Percentiles rank a stretch among this genome's conserved stretches.
phyloP scores from a whole-genome alignment of 2,888 invertebrate species.

The Liopterus haemorrhoidalis region DNA sequence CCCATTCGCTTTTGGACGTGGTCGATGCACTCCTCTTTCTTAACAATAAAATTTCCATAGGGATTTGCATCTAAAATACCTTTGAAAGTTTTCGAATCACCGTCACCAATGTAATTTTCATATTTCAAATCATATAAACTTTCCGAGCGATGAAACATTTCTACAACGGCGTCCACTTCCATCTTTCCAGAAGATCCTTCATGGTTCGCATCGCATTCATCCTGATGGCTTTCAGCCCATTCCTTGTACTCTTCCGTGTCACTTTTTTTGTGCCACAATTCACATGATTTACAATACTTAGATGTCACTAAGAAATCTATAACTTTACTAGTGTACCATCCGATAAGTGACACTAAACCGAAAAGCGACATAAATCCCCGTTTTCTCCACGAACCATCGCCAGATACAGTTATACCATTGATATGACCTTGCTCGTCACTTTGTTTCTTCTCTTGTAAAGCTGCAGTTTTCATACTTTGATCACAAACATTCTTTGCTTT shows the following conservation, averaged over 20 bases:
- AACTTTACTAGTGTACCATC: constrained; percentile 31
- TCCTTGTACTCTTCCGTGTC: constrained; percentile 14
- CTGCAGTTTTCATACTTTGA: constrained; percentile 8
- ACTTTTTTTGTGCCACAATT: constrained; percentile 11
- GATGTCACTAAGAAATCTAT: constrained; percentile 26
- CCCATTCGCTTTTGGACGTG: constrained; percentile 17
- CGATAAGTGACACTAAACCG: constrained; percentile 32
- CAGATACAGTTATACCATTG: constrained; percentile 26
- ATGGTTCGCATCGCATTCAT: constrained; percentile 18
- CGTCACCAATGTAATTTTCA: constrained; percentile 20
- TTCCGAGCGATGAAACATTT: constrained; percentile 15
- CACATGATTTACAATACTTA: constrained; percentile 21
- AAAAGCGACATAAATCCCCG: constrained; percentile 31
- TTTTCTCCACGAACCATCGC: constrained; percentile 30
- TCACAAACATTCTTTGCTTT: constrained; percentile 15
- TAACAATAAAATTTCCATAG: constrained; percentile 16
- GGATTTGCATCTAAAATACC: constrained; percentile 14
- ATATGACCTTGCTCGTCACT: constrained; percentile 16
- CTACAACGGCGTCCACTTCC: constrained; percentile 14
- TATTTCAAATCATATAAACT: constrained; percentile 15
- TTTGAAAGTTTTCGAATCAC: constrained; percentile 18
- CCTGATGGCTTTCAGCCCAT: constrained; percentile 13
- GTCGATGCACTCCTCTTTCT: constrained; percentile 22
- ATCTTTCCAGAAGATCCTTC: constrained; percentile 14
- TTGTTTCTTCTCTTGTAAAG: constrained; percentile 1